A percentile compares a stretch with the other conserved stretches of the same genome.
phyloP scores from a whole-genome alignment of 2,888 invertebrate species.

The Vanessa cardui region DNA sequence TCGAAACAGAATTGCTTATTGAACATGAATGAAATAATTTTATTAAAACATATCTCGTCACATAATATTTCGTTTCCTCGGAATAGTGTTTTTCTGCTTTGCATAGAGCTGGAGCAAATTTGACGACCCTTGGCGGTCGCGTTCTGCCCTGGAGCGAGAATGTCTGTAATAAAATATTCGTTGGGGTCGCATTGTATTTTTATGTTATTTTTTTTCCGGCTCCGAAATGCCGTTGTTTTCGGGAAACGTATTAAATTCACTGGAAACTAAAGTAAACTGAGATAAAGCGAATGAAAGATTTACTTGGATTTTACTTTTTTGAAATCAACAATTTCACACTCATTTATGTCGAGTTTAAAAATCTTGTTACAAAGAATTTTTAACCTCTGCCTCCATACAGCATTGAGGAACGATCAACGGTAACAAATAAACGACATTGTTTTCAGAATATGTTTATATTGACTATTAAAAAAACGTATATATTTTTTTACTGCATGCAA shows the following conservation, averaged over 20 bases:
- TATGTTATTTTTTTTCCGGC: neutral
- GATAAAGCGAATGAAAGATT: neutral
- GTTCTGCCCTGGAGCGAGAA: slow-evolving; percentile 8
- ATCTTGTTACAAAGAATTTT: too few relatives aligned
- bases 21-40: neutral
- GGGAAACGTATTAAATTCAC: neutral
- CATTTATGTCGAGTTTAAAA: too few relatives aligned
- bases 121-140: slow-evolving; percentile 18
- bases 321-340: neutral
- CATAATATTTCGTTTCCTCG: slow-evolving; percentile 14
- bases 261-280: slow-evolving; percentile 6
- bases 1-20: neutral
- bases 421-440: too few relatives aligned
- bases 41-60: neutral
- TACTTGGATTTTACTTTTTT: neutral
- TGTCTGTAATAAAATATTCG: slow-evolving; percentile 16
- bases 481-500: too few relatives aligned
- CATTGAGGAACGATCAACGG: too few relatives aligned
- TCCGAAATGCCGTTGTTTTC: slow-evolving; percentile 1
- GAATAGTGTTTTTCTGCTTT: slow-evolving; percentile 20
- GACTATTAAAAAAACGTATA: too few relatives aligned
- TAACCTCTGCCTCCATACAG: too few relatives aligned
- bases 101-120: slow-evolving; percentile 20
- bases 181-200: slow-evolving; percentile 7
- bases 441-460: too few relatives aligned